Base-by-base conservation (phyloP, 2,797 vertebrate genomes). In the Aplochiton taeniatus region DNA sequence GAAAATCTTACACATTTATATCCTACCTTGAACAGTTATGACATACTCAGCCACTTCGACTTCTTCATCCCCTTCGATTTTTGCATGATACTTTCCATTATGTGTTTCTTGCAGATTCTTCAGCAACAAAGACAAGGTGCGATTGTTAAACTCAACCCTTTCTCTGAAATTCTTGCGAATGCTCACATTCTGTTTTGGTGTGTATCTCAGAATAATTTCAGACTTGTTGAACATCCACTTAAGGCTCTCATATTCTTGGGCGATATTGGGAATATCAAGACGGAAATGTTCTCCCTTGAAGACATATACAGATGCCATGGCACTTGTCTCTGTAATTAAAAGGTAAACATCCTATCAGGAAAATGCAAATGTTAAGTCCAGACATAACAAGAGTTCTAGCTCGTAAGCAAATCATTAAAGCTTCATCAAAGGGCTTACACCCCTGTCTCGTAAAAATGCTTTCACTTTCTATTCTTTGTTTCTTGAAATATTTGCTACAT, bases 21-120 rank as follows among this genome's bases (percentile, higher is more conserved):
- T 31, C 82, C 12, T 46, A 86, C 86, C 77, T 56, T 79, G 54
- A 17, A 87, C 69, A 56, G 0, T 61, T 7, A 88, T 9, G 0
- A 11, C 14, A 57, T 80, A 57, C 13, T 51, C 0, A 19, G 11
- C 44, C 9, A 66, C 0, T 11, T 0, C 0, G 8, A 0, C 0
- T 0, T 14, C 0, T 0, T 0, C 0, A 0, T 4, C 0, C 0
- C 4, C 9, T 1, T 0, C 0, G 0, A 50, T 0, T 0, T 0
- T 0, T 20, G 50, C 76, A 11, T 1, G 9, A 60, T 83, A 83
- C 57, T 4, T 0, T 61, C 81, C 79, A 48, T 52, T 79, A 69
- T 83, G 53, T 8, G 4, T 0, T 0, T 61, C 4, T n/a, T n/a
- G 1, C 13, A 82, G 2, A 60, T 70, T 81, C 17, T 55, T 82